Evolutionary conservation across 2,888 invertebrate genomes (phyloP).

Genomic region (Pharmacophagus antenor): DNA sequence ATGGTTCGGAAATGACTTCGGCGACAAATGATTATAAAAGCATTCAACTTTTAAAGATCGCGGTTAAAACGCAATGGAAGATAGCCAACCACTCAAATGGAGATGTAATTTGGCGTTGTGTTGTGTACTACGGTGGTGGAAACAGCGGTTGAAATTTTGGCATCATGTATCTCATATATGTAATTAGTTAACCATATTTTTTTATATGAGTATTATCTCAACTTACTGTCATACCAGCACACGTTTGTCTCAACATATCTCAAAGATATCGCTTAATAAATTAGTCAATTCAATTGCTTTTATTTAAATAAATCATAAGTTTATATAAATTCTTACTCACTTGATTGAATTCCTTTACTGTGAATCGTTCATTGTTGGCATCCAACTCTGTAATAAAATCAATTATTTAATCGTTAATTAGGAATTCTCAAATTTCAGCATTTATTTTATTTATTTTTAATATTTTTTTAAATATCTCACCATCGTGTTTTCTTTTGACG

Average conservation of each 20-base stretch:
- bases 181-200: too few species aligned
- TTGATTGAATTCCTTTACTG: constrained; percentile 60
- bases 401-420: neutral
- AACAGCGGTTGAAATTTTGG: too few species aligned
- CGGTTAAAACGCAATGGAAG: too few species aligned
- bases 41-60: too few species aligned
- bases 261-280: neutral
- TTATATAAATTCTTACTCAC: constrained; percentile 45
- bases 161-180: too few species aligned
- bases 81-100: too few species aligned
- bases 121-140: too few species aligned
- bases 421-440: neutral
- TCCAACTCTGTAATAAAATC: constrained; percentile 43
- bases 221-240: too few species aligned
- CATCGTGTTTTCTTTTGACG: constrained; percentile 47
- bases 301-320: neutral
- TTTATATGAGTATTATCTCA: too few species aligned
- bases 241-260: neutral
- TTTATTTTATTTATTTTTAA: neutral
- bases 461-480: constrained; percentile 36
- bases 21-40: too few species aligned
- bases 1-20: too few species aligned
- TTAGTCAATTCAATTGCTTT: neutral
- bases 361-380: constrained; percentile 42
- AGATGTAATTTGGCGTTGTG: too few species aligned